Base-by-base conservation (phyloP, 2,888 invertebrate genomes). In the Serripes groenlandicus region DNA sequence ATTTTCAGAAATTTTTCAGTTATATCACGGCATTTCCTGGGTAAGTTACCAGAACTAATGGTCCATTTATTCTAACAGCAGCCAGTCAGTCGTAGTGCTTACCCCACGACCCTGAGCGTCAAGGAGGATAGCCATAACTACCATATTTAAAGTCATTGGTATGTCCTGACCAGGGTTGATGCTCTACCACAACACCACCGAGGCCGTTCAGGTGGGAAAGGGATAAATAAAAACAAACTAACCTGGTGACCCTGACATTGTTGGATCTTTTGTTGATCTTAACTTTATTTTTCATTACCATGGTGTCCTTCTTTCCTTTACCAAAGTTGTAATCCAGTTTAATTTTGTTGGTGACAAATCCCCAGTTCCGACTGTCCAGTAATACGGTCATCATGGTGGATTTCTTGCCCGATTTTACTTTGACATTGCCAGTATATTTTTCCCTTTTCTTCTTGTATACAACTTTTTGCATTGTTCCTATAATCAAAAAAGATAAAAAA, bases 291-390 rank as follows among this genome's bases (percentile, higher is more conserved):
- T 77, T 86, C 60, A 86, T 73, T 18, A 70, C 80, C 11, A 92
- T 56, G 3, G 84, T 84, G 62, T 92, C 90, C 30, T 86, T 89
- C 21, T 73, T 81, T 30, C 75, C 56, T 34, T 83, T 84, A 7
- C 81, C 84, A 49, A 90, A 60, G 37, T 83, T 89, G 76, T 92
- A 92, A 71, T 88, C 88, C 15, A 81, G 42, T 15, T 78, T 79
- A 4, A 90, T 3, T 18, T 81, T 86, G 1, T 87, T 76, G 52
- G 72, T 52, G 21, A 81, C 74, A 26, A 83, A 82, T 34, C 75
- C 80, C 30, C 74, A 52, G 1, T 58, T 75, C 60, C 79, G 74
- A 32, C 82, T 85, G 66, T 88, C 88, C n/a, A 83, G 35, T 21
- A 66, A 58, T 15, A 85, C 72, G 37, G 70, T 78, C 1, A 85